phyloP scores from a whole-genome alignment of 1,140 invertebrate species.

The Adelges cooleyi region DNA sequence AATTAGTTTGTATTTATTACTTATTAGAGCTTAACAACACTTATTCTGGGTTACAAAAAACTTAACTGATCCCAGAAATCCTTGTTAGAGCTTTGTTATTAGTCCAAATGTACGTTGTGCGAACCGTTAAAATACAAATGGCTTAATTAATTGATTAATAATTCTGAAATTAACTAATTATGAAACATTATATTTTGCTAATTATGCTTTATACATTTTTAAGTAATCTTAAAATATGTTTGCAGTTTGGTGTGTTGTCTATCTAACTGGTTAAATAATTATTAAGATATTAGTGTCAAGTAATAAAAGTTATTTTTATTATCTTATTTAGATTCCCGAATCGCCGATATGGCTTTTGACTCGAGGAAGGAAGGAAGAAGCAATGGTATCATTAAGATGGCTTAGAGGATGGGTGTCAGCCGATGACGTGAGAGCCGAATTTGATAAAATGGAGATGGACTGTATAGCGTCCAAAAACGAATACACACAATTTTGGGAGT shows the following conservation, averaged over 20 bases:
- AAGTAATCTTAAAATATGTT: background rate
- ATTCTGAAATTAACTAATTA: no score
- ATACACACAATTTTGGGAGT: background rate
- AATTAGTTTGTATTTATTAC: no score
- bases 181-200: no score
- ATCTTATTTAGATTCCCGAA: conserved; percentile 48
- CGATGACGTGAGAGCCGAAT: conserved; percentile 41
- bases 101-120: no score
- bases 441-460: conserved; percentile 37
- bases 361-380: conserved; percentile 41
- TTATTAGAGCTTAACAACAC: no score
- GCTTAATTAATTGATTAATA: no score
- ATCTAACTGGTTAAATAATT: background rate
- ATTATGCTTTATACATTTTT: no score
- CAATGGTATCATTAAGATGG: conserved; percentile 41
- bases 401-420: conserved; percentile 43
- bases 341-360: conserved; percentile 52
- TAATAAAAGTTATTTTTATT: background rate
- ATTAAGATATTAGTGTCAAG: background rate
- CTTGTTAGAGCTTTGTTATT: no score
- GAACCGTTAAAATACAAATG: no score
- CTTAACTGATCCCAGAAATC: no score
- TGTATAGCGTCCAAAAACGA: conserved; percentile 29
- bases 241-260: background rate
- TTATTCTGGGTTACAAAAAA: no score